Percentiles rank a stretch among this genome's conserved stretches.
Evolutionary conservation across 2,797 vertebrate species (phyloP).

Genomic region (Falco naumanni): DNA sequence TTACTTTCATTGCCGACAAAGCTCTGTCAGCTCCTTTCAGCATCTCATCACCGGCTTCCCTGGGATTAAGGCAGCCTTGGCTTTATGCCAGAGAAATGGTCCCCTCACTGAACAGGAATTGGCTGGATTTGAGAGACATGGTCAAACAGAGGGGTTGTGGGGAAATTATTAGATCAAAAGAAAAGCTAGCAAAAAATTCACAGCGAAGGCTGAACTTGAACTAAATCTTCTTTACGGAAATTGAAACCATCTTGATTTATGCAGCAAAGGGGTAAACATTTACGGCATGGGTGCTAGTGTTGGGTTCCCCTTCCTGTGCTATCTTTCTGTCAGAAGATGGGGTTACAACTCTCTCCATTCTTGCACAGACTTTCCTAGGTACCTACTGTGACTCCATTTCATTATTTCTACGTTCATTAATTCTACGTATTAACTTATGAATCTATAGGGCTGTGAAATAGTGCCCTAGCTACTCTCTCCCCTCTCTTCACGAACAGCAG

Average conservation of each 20-base stretch:
- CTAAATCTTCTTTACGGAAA: neutral
- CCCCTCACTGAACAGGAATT: neutral
- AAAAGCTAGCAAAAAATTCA: neutral
- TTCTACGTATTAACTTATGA: neutral
- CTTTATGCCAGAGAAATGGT: neutral
- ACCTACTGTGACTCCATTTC: neutral
- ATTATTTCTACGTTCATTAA: neutral
- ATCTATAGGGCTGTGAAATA: neutral
- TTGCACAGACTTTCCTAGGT: neutral
- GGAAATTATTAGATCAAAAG: neutral
- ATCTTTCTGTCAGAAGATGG: neutral
- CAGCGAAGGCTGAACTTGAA: neutral
- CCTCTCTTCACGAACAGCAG: neutral
- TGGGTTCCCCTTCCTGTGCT: neutral
- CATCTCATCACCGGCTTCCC: neutral
- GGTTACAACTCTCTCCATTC: neutral
- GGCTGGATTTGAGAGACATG: neutral
- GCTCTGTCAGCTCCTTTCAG: neutral
- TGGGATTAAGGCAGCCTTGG: neutral
- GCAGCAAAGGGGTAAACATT: neutral
- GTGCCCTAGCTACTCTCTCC: neutral
- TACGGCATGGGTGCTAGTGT: neutral
- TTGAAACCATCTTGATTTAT: neutral
- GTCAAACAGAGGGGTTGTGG: neutral
- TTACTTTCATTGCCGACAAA: neutral